Evolutionary conservation across 2,888 invertebrate genomes (phyloP), one percentile per base, ranked within the genome.

Genomic region (Plebejus anna): DNA sequence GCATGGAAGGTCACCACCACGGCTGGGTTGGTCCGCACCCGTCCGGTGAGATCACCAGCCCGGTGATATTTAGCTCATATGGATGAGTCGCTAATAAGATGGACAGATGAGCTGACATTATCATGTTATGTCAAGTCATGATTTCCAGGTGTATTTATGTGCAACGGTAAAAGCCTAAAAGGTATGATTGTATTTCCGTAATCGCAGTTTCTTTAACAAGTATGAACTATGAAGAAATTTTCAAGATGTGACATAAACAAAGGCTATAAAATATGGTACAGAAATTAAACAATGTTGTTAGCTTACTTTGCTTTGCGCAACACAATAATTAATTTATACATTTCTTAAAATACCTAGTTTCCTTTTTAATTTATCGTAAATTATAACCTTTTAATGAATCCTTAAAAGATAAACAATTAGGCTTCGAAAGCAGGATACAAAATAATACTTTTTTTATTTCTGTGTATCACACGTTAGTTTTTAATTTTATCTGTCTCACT

Each of bases 1-100:
- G 76, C 57, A 71, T 55, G 28, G 73, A 57, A 71, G 59, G 42
- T 72, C 83, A 86, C 81, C 83, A 86, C 81, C 82, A 87, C 84
- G 87, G 84, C 78, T 81, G 81, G 82, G 70, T 83, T 81, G 81
- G 76, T 84, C 86, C 87, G 81, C 88, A 80, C 88, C 88, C 81
- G 76, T 73, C 70, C 76, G 28, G 73, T 82, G 82, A 66, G 28
- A 66, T 66, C 66, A 66, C 32, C 28, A 61, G 32, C 32, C 2
- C 61, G 32, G 66, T 2, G 66, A 66, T 66, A 66, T 66, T 66
- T 13, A 36, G 66, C 32, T 66, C 61, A 36, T 16, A 32, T 32
- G 32, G 66, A 66, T 66, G 66, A 66, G 32, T 32, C 66, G 66
- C 11, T 66, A 66, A 32, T 66, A 36, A 32, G 16, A 66, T 36